Percentiles rank a stretch among this genome's conserved stretches.
Conservation (phyloP, 2,113 vertebrate genomes). For the Catagonus wagneri region DNA sequence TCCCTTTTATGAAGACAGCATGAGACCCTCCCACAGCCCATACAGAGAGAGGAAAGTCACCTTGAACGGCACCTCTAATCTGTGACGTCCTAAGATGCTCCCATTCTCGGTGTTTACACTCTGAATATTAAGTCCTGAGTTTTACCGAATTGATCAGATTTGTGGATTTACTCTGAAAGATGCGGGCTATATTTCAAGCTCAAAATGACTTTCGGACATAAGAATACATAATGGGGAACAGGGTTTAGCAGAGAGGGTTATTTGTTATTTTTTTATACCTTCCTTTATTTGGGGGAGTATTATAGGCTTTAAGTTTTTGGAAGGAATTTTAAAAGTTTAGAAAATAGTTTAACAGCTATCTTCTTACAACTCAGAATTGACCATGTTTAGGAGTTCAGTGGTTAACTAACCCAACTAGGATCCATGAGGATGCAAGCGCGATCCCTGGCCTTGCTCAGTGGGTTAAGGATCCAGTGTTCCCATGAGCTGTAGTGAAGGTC, state of each 20-base stretch:
- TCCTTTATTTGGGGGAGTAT: not conserved
- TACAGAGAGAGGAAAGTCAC: not conserved
- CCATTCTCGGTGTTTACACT: not conserved
- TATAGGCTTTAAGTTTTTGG: not conserved
- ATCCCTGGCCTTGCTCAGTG: too few species aligned
- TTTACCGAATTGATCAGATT: not conserved
- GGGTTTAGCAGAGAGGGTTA: fast-evolving
- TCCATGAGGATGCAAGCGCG: too few species aligned
- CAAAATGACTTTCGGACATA: not conserved
- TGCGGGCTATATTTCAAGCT: not conserved
- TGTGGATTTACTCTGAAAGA: not conserved
- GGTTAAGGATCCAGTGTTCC: too few species aligned
- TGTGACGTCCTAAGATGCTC: not conserved
- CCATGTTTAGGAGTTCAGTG: not conserved
- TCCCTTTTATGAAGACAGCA: not conserved
- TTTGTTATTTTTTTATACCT: not conserved
- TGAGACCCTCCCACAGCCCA: not conserved
- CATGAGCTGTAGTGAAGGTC: too few species aligned
- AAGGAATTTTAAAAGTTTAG: slow-evolving; percentile 8
- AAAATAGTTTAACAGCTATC: not conserved
- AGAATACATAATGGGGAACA: fast-evolving
- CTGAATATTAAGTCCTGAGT: not conserved
- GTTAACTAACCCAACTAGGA: too few species aligned
- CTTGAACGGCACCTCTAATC: not conserved
- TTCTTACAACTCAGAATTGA: not conserved